Evolutionary conservation across 2,888 invertebrate species (phyloP), one percentile per base, ranked within the genome.

Genomic region (Andrena marginata): DNA sequence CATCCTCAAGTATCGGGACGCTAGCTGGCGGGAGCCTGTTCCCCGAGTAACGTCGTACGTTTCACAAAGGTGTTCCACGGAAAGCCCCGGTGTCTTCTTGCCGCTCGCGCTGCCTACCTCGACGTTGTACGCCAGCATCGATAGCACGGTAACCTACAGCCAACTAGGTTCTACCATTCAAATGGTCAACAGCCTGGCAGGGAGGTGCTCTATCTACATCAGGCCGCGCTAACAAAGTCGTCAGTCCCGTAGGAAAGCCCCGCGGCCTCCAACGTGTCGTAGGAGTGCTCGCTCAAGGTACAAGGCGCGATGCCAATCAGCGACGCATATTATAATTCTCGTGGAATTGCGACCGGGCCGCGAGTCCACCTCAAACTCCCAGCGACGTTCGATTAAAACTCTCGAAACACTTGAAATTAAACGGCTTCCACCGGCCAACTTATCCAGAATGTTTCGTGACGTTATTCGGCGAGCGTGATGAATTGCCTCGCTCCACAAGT

Each of bases 181-280:
- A 77, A 76, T 63, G 81, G 74, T 63, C 49, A 75, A 72, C 76
- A 75, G 71, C 71, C 49, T 73, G 42, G 65, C 72, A 72, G 77
- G 77, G 77, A 62, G 77, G 70, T 80, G 69, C 75, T 80, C 76
- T 75, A 79, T 80, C 75, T 86, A 69, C 72, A 82, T 86, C 85
- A 74, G 73, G 68, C 63, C 33, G 63, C 87, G 86, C 90, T 91
- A 92, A 92, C 92, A 91, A 89, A 92, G 91, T 90, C 90, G 89
- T 92, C 92, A 90, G 70, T 75, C 54, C 64, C 69, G 68, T 20
- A 51, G 49, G 67, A 71, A 73, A 82, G 68, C 81, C 79, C 63
- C 73, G 76, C 10, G 64, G 78, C 1, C 62, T 75, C 48, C 74
- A 31, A 69, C 77, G 5, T 76, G 83, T 80, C 77, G 73, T 69